phyloP scores from a whole-genome alignment of 2,888 invertebrate species.

The Actias luna region DNA sequence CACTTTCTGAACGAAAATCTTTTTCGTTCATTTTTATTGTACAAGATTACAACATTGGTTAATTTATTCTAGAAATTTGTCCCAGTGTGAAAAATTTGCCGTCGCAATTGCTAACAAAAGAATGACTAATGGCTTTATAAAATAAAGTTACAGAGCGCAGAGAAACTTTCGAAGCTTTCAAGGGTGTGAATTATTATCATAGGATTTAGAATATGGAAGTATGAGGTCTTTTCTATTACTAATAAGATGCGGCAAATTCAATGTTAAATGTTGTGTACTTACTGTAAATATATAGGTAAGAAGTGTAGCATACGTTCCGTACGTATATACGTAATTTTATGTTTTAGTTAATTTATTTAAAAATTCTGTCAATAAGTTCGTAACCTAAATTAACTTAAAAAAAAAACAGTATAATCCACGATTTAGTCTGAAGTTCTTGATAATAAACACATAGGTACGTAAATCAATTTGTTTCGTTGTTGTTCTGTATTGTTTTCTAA shows the following conservation, averaged over 20 bases:
- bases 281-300: neutral
- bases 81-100: conserved; percentile 77
- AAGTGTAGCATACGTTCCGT: too few relatives aligned
- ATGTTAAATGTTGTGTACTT: neutral
- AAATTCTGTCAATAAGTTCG: too few relatives aligned
- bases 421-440: too few relatives aligned
- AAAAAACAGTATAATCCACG: too few relatives aligned
- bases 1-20: conserved; percentile 29
- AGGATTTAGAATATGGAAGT: conserved; percentile 35
- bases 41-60: conserved; percentile 74
- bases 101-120: conserved; percentile 77
- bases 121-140: conserved; percentile 75
- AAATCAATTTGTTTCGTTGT: too few relatives aligned
- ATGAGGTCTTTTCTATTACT: neutral
- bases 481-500: too few relatives aligned
- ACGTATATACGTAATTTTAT: too few relatives aligned
- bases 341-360: too few relatives aligned
- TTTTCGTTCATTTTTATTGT: conserved; percentile 54
- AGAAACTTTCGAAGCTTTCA: conserved; percentile 69
- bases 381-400: too few relatives aligned
- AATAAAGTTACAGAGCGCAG: conserved; percentile 74
- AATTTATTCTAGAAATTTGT: conserved; percentile 80
- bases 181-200: conserved; percentile 74
- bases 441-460: too few relatives aligned
- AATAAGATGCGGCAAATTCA: neutral